phyloP scores from a whole-genome alignment of 2,888 invertebrate species.

The Strigamia transsilvanica region DNA sequence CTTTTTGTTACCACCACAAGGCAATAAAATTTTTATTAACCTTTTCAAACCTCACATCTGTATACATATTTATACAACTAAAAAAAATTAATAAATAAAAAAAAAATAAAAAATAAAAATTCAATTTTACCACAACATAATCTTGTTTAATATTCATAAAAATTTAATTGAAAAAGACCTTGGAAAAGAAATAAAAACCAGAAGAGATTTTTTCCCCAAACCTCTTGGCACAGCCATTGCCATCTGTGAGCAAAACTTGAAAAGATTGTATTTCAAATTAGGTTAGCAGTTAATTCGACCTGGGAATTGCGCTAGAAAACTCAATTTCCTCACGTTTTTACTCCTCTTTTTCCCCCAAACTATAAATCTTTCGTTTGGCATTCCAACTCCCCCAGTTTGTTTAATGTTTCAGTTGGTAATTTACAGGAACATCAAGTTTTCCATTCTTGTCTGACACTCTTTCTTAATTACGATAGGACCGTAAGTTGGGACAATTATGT shows the following conservation, averaged over 20 bases:
- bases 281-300: conserved; percentile 39
- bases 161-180: conserved; percentile 33
- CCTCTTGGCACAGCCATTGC: neutral
- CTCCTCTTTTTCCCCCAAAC: neutral
- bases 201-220: neutral
- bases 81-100: too few species aligned
- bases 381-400: neutral
- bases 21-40: conserved; percentile 25
- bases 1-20: neutral
- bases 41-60: neutral
- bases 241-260: conserved; percentile 10
- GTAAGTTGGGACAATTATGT: conserved; percentile 34
- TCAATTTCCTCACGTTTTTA: conserved; percentile 26
- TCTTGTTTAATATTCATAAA: conserved; percentile 28
- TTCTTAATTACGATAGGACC: conserved; percentile 37
- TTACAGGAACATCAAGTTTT: conserved; percentile 5
- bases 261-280: conserved; percentile 4
- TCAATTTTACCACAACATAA: conserved; percentile 22
- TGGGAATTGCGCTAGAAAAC: conserved; percentile 37
- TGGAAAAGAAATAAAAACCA: neutral
- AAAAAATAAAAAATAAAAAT: neutral
- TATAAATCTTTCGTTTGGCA: conserved; percentile 27
- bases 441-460: conserved; percentile 15
- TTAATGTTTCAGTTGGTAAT: conserved; percentile 32
- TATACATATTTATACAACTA: too few species aligned